Evolutionary conservation across 2,113 vertebrate species (phyloP), one percentile per base, ranked within the genome.

Genomic region (Notothenia coriiceps): DNA sequence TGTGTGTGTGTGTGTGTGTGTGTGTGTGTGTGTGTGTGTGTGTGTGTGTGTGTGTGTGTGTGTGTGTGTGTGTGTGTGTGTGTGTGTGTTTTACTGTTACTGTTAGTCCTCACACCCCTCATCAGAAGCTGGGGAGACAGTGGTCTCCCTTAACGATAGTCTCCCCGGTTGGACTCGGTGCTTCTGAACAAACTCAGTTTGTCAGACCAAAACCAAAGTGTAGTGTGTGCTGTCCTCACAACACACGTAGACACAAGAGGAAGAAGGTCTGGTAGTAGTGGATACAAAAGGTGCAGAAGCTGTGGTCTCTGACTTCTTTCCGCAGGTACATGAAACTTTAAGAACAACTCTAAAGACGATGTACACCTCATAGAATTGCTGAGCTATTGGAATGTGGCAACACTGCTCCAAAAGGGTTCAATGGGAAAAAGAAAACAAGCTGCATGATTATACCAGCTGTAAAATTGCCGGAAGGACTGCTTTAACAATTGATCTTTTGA

Each of bases 111-210:
- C 82, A 75, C 54, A 74, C 49, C 44, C 51, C 76, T 78, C 87
- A 84, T 83, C 74, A 71, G 60, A 61, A 47, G 59, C 65, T 51
- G 52, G n/a, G 70, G 66, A 91, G 84, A 87, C 89, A 86, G 74
- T 86, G 86, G 89, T 82, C 78, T 77, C 77, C 79, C 88, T 74
- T 88, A 89, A 89, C 82, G 46, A 90, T 63, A 74, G 81, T 81
- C 81, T 47, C 67, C 55, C 63, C 82, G 77, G 68, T 50, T 78
- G 79, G 82, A 85, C 79, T 86, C 14, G 17, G 64, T n/a, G 75
- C 50, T 67, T 64, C 77, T 85, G 70, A 89, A 86, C 78, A 88
- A 92, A 90, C 69, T 63, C 76, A 85, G 79, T 89, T 86, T 91
- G 92, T 91, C 92, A 93, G 63, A 87, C 18, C 61, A 55, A 64